These are phyloP conservation scores for Cygnus atratus DNA, from an alignment of 2,113 vertebrate genomes.

Conservation along the genomic window DNA sequence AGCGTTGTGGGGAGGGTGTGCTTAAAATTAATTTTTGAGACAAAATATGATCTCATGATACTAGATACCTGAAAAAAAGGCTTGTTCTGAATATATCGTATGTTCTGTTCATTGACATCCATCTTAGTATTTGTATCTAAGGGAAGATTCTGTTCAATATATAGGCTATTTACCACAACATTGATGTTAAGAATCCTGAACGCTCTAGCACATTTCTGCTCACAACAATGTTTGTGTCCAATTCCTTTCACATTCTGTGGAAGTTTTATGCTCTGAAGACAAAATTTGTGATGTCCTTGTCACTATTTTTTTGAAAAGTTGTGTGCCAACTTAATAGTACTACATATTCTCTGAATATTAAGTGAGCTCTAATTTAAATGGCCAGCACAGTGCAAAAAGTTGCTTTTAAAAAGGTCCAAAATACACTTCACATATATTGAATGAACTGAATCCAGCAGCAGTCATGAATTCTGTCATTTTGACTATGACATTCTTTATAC, in stretches of 20 bases:
- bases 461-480: background rate
- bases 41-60: background rate
- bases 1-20: background rate
- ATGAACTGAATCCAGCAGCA: slow-evolving; percentile 19
- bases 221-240: background rate
- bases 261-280: background rate
- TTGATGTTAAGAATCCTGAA: background rate
- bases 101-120: background rate
- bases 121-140: background rate
- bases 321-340: too few relatives aligned
- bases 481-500: background rate
- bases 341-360: background rate
- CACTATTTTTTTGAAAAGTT: background rate
- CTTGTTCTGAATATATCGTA: background rate
- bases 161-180: background rate
- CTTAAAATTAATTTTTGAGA: background rate
- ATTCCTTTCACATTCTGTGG: background rate
- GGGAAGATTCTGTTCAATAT: background rate
- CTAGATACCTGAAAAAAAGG: background rate
- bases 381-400: background rate
- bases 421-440: background rate
- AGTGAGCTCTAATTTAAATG: slow-evolving; percentile 7
- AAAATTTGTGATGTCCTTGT: background rate
- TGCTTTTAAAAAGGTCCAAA: background rate
- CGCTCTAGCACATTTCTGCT: background rate